Percentiles rank a stretch among this genome's conserved stretches.
Conservation (phyloP, 2,888 invertebrate genomes). For the Hirudinaria manillensis region DNA sequence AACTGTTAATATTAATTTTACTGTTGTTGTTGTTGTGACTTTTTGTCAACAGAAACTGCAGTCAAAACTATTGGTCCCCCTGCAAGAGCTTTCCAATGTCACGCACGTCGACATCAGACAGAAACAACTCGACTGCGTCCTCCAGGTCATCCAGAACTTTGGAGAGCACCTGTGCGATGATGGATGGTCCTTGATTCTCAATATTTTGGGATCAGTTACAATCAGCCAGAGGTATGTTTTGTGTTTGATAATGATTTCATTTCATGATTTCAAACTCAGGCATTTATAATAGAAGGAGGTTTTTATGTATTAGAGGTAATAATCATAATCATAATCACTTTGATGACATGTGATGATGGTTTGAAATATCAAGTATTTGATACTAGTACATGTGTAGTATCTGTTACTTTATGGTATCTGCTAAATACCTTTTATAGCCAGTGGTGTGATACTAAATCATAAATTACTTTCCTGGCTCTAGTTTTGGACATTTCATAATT, state of each 20-base stretch:
- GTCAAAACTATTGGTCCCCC: conserved; percentile 71
- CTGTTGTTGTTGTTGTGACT: background rate
- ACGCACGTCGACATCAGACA: conserved; percentile 88
- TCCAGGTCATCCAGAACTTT: conserved; percentile 82
- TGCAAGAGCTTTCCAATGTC: conserved; percentile 79
- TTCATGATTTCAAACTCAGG: too few species aligned
- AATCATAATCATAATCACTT: background rate
- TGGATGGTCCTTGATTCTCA: conserved; percentile 89
- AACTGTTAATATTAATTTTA: conserved; percentile 16
- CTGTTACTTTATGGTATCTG: too few species aligned
- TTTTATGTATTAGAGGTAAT: background rate
- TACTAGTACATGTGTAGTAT: too few species aligned
- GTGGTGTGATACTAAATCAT: background rate
- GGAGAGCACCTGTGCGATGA: conserved; percentile 79
- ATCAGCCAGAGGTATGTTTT: conserved; percentile 77
- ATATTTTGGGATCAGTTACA: conserved; percentile 88
- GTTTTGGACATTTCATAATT: background rate
- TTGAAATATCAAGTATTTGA: too few species aligned
- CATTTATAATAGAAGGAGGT: background rate
- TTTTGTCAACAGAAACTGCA: conserved; percentile 64
- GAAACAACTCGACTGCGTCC: conserved; percentile 73
- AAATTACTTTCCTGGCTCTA: background rate
- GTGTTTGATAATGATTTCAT: background rate
- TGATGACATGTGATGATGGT: background rate
- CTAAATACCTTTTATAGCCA: too few species aligned